Base-by-base conservation (phyloP, 2,888 invertebrate species). In the Andrena bucephala region DNA sequence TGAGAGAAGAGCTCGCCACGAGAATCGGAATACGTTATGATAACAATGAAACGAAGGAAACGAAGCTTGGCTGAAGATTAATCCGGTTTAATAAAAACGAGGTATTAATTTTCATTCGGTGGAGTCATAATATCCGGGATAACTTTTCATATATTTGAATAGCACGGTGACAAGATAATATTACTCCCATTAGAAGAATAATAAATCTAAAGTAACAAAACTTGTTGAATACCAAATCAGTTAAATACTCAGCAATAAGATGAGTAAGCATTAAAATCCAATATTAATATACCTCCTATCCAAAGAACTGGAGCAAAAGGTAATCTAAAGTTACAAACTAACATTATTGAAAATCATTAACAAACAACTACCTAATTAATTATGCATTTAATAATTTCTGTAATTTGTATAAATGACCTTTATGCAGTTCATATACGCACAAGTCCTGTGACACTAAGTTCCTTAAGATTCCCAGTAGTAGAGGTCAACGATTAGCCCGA, bases 41-140 rank as follows among this genome's bases (percentile, higher is more conserved):
- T 68, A 79, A 74, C 71, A 73, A 80, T 59, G 73, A 66, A 70
- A 77, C 36, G 66, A 27, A 27, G 52, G 31, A 16, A 62, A 60
- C 42, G 13, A 50, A 66, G 33, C 42, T 29, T 24, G 29, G 31
- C 29, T 2, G 69, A 69, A 52, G 60, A 66, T 79, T 77, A 79
- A 77, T 69, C n/a, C 27, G 8, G n/a, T 42, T 54, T 62, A 54
- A 75, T 68, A 67, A 63, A 68, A 67, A 52, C 10, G 16, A 16
- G 10, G 60, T 2, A 66, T 74, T 52, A 66, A 74, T 24, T 50
- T 74, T 27, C 24, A 8, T 10, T 7, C n/a, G 10, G 6, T 52
- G 5, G 6, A 29, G 27, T 48, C 48, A 33, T 29, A 50, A 48
- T 60, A 16, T 66, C 10, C 29, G 20, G 57, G 0, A 29, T 42